Percentiles rank a stretch among this genome's conserved stretches.
Conservation (phyloP, 1,140 invertebrate species). For the Choristoneura fumiferana region DNA sequence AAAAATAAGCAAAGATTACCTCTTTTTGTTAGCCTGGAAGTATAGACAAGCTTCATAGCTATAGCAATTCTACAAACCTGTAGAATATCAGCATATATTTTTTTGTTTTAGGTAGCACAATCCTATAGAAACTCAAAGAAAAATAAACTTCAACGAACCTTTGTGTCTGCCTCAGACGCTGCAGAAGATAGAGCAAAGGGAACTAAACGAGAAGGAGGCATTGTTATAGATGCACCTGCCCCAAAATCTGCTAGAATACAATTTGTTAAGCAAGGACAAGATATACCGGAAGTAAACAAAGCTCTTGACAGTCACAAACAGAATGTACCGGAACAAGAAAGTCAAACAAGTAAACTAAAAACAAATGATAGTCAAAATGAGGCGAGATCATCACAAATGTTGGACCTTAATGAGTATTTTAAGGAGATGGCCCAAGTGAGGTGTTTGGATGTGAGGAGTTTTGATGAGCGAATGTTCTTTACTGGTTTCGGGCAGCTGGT, state of each 20-base stretch:
- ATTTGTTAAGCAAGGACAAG: slow-evolving; percentile 49
- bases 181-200: slow-evolving; percentile 79
- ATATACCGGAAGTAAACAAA: not conserved
- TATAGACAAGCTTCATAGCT: too few species aligned
- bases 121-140: slow-evolving; percentile 79
- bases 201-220: slow-evolving; percentile 74
- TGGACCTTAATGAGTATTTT: slow-evolving; percentile 41
- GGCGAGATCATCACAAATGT: slow-evolving; percentile 20
- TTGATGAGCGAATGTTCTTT: slow-evolving; percentile 59
- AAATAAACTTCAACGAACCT: slow-evolving; percentile 81
- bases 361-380: slow-evolving; percentile 3
- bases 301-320: not conserved
- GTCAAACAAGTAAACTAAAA: not conserved
- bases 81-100: too few species aligned
- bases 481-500: slow-evolving; percentile 55
- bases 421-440: slow-evolving; percentile 46
- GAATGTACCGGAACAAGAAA: slow-evolving; percentile 4
- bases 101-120: slow-evolving; percentile 68
- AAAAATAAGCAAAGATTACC: too few species aligned
- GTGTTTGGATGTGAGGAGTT: slow-evolving; percentile 45
- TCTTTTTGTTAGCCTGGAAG: too few species aligned
- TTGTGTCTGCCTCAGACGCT: slow-evolving; percentile 82
- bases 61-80: too few species aligned
- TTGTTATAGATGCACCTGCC: slow-evolving; percentile 40
- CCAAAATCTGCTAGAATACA: slow-evolving; percentile 47